Base-by-base conservation (phyloP, 2,888 invertebrate species). In the Strigamia transsilvanica region DNA sequence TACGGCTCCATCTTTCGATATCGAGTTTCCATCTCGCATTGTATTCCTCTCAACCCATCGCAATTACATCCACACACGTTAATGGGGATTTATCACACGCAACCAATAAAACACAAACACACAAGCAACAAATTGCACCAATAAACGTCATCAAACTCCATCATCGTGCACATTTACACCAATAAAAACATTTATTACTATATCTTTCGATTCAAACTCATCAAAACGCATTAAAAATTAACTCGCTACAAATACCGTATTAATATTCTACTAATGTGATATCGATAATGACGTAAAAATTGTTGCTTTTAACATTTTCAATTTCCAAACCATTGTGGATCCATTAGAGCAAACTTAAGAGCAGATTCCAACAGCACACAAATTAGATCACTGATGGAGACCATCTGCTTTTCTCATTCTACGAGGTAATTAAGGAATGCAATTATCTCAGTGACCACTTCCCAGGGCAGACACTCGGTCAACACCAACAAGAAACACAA, bases 391-490 rank as follows among this genome's bases (percentile, higher is more conserved):
- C 23, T 42, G 41, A 79, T 27, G 42, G 79, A 18, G 56, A 38
- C 79, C 79, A 79, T 79, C 79, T 79, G 79, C 79, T 79, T 79
- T 42, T 42, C 42, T 42, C 42, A 42, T 79, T 27, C 79, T 79
- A 41, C 79, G 34, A 42, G 41, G 34, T 77, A 77, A 77, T 77
- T 77, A 77, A 38, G 77, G 27, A 77, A 77, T 77, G 34, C 77
- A 77, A 77, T 77, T 77, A 77, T 38, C 38, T 38, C 77, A 77
- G 77, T 77, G 38, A 38, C 77, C 77, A 77, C 38, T 77, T 56
- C 18, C 56, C 56, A 56, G 56, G 21, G 18, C n/a, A 56, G 56
- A 56, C 18, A 56, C 56, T 56, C 56, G 56, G 56, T 56, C 56
- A 56, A 56, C 56, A 56, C n/a, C 56, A 56, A 56, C n/a, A n/a